Percentiles rank a stretch among this genome's conserved stretches.
These are phyloP conservation scores for Menura novaehollandiae DNA, from an alignment of 2,113 vertebrate genomes.

Conservation along the genomic window DNA sequence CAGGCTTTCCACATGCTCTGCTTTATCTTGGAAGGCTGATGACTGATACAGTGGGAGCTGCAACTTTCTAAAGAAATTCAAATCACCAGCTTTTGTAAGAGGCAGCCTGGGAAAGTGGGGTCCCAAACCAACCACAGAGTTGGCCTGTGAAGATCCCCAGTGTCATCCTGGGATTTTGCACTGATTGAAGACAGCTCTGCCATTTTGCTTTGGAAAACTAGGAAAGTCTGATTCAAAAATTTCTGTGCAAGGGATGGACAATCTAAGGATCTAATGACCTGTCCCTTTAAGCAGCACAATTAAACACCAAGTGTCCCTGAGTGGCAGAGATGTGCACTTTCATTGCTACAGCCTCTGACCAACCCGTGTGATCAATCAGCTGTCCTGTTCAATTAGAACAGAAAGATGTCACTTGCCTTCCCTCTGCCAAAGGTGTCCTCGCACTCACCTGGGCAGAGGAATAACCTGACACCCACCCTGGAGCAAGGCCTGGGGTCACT, in stretches of 20 bases:
- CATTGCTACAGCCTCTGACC: constrained; percentile 4
- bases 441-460: neutral
- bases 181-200: neutral
- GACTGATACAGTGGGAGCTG: neutral
- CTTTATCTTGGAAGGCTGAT: neutral
- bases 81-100: neutral
- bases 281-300: neutral
- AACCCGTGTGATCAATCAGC: constrained; percentile 44
- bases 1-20: neutral
- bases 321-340: neutral
- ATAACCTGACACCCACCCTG: neutral
- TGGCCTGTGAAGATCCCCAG: neutral
- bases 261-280: neutral
- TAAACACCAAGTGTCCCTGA: neutral
- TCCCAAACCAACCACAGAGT: neutral
- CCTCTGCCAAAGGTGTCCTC: constrained; percentile 26
- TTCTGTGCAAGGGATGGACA: neutral
- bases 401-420: constrained; percentile 28
- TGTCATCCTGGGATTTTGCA: neutral
- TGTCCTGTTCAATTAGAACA: constrained; percentile 59
- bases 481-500: neutral
- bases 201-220: neutral
- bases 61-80: neutral
- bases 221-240: neutral
- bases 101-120: neutral